Percentiles rank a stretch among this genome's conserved stretches.
phyloP scores from a whole-genome alignment of 2,888 invertebrate species.

The Torymus texanus region DNA sequence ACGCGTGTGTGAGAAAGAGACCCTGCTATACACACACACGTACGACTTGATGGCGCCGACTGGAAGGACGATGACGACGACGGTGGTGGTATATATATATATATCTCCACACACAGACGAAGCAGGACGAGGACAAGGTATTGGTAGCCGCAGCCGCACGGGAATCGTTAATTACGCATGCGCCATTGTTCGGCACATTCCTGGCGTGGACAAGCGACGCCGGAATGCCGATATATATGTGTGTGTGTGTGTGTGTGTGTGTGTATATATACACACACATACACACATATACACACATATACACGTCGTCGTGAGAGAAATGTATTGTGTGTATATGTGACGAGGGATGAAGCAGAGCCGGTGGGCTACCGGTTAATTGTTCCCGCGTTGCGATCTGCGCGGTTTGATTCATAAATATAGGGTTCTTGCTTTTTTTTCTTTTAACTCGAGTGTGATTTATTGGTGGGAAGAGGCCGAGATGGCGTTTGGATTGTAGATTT shows the following conservation, averaged over 20 bases:
- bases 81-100: too few relatives aligned
- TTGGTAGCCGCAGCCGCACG: conserved; percentile 59
- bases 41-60: background rate
- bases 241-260: too few relatives aligned
- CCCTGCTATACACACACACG: conserved; percentile 40
- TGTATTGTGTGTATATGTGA: too few relatives aligned
- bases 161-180: conserved; percentile 69
- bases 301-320: too few relatives aligned
- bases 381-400: background rate
- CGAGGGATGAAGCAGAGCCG: too few relatives aligned
- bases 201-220: conserved; percentile 56
- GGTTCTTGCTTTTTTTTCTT: background rate
- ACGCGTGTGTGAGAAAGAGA: conserved; percentile 55
- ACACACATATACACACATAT: too few relatives aligned
- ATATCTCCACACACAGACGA: conserved; percentile 45
- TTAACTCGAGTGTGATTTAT: background rate
- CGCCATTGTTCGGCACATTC: conserved; percentile 63
- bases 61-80: too few relatives aligned
- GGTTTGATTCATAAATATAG: too few relatives aligned
- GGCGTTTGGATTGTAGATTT: too few relatives aligned
- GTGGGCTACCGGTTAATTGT: conserved; percentile 58
- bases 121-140: conserved; percentile 63
- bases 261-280: too few relatives aligned
- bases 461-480: too few relatives aligned
- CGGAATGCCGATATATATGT: conserved; percentile 27